Evolutionary conservation across 2,797 vertebrate genomes (phyloP).

Genomic region (Enteromius argenteus): DNA sequence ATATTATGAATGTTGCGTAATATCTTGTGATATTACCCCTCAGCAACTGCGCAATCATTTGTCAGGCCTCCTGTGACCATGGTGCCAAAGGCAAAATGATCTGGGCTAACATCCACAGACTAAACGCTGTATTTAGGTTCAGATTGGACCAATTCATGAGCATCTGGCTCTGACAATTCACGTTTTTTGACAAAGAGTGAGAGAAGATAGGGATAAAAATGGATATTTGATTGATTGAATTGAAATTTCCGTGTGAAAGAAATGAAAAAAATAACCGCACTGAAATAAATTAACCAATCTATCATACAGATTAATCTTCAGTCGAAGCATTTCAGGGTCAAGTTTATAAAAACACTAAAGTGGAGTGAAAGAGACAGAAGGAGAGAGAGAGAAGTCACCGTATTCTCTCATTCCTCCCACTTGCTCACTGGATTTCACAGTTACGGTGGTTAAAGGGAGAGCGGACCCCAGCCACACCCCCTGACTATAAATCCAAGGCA

Average conservation of each 20-base stretch:
- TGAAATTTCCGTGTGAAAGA: conserved; percentile 19
- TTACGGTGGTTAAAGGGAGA: conserved; percentile 59
- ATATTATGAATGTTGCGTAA: conserved; percentile 51
- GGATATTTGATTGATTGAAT: background rate
- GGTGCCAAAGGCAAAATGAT: conserved; percentile 54
- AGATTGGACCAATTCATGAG: conserved; percentile 9
- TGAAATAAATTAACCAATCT: conserved; percentile 27
- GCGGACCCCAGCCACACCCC: conserved; percentile 65
- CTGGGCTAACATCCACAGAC: conserved; percentile 63
- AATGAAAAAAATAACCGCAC: background rate
- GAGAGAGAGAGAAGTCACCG: conserved; percentile 58
- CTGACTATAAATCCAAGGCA: conserved; percentile 81
- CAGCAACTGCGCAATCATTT: conserved; percentile 31
- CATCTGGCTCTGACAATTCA: background rate
- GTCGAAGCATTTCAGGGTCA: conserved; percentile 17
- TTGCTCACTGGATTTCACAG: conserved; percentile 62
- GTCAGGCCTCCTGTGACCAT: conserved; percentile 18
- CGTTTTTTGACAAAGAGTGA: conserved; percentile 18
- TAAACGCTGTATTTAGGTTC: background rate
- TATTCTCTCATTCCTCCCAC: conserved; percentile 76
- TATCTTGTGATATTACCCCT: conserved; percentile 46
- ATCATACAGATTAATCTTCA: conserved; percentile 25
- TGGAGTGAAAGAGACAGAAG: conserved; percentile 22
- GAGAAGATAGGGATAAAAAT: background rate
- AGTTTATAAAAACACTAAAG: conserved; percentile 5